A percentile compares a stretch with the other conserved stretches of the same genome.
Conservation (phyloP, 2,888 invertebrate species). For the Diarsia mendica region DNA sequence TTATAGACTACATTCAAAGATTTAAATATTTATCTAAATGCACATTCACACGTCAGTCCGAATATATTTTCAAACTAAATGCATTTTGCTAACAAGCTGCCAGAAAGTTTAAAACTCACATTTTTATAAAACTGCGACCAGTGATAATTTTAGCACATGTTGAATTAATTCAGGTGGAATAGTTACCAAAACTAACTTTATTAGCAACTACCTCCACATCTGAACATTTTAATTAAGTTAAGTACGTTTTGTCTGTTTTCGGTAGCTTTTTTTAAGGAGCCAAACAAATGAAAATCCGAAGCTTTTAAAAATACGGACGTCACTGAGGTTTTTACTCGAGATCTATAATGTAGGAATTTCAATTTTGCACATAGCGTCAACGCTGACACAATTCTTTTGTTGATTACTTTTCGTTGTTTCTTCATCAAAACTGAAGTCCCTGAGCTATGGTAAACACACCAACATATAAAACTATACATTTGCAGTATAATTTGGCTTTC, state of each 20-base stretch:
- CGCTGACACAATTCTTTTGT: neutral
- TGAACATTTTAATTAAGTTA: conserved; percentile 50
- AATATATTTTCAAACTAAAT: neutral
- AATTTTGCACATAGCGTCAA: neutral
- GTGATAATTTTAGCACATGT: neutral
- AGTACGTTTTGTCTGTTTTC: conserved; percentile 27
- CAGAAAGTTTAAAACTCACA: neutral
- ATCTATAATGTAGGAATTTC: neutral
- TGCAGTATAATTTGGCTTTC: too few relatives aligned
- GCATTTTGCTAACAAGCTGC: neutral
- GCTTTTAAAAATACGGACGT: neutral
- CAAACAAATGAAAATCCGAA: neutral
- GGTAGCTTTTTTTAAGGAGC: conserved; percentile 23
- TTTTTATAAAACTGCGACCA: neutral
- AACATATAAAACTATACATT: too few relatives aligned
- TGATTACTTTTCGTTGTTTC: neutral
- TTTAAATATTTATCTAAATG: neutral
- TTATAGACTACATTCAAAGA: neutral
- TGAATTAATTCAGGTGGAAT: conserved; percentile 3
- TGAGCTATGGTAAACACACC: too few relatives aligned
- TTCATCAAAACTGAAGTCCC: too few relatives aligned
- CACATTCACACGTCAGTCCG: neutral
- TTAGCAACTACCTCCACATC: conserved; percentile 32
- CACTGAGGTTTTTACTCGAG: neutral
- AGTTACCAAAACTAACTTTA: conserved; percentile 45